These are phyloP conservation scores for Cercopithecus petaurista DNA, from an alignment of 2,797 vertebrate species.

Conservation along the genomic window DNA sequence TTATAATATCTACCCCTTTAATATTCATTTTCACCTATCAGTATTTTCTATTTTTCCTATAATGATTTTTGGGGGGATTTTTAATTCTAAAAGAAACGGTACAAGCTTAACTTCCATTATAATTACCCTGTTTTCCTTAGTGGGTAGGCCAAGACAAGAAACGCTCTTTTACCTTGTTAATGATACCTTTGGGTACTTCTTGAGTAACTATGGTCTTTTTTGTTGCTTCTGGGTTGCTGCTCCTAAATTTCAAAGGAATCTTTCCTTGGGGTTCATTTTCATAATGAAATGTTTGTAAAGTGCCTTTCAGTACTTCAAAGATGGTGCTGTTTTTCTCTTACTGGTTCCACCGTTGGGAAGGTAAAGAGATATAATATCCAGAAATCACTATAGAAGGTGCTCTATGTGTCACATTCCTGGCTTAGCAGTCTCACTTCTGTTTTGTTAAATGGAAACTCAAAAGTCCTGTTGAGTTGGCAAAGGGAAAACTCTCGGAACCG, in stretches of 20 bases:
- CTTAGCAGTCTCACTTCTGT: not conserved
- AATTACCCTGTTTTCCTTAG: not conserved
- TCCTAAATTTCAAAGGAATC: slow-evolving; percentile 4
- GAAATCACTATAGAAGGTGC: not conserved
- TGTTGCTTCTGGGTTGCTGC: not conserved
- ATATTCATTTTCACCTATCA: not conserved
- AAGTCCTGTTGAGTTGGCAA: not conserved
- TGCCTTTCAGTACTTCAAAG: not conserved
- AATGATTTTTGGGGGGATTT: not conserved
- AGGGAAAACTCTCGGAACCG: not conserved
- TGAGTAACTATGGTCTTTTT: not conserved
- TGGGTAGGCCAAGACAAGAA: not conserved
- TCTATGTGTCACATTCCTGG: not conserved
- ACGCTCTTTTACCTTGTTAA: not conserved
- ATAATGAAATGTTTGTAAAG: slow-evolving; percentile 41
- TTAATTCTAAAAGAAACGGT: not conserved
- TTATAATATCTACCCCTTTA: not conserved
- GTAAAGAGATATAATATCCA: not conserved
- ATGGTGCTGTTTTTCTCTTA: not conserved
- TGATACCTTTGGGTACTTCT: not conserved
- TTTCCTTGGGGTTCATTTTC: slow-evolving; percentile 30
- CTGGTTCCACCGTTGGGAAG: not conserved
- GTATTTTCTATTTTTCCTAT: slow-evolving; percentile 22
- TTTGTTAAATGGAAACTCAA: not conserved
- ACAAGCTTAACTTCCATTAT: not conserved